Conservation (phyloP, 2,797 vertebrate genomes). For the Falco berigora region DNA sequence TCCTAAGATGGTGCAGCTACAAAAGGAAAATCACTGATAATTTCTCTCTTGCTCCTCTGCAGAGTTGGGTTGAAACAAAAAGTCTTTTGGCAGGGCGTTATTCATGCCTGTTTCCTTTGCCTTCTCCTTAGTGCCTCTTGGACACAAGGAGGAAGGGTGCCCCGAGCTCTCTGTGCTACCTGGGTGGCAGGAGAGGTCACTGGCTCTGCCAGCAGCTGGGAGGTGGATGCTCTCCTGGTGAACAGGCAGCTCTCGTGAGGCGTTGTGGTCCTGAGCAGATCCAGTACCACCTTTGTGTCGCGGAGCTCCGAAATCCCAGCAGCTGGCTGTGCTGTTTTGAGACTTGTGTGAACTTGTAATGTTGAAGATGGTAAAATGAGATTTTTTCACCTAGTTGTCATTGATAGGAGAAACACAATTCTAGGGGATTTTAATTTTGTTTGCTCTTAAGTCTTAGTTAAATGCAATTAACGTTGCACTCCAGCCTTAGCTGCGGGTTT, state of each 20-base stretch:
- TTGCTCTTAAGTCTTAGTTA: background rate
- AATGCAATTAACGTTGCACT: background rate
- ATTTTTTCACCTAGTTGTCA: background rate
- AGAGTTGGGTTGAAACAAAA: background rate
- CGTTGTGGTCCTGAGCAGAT: background rate
- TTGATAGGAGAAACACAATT: background rate
- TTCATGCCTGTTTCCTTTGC: background rate
- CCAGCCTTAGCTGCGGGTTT: background rate
- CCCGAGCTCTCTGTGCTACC: background rate
- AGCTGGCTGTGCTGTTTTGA: background rate
- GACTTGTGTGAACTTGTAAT: too few species aligned
- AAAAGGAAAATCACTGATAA: background rate
- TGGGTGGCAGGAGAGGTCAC: background rate
- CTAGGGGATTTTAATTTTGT: background rate
- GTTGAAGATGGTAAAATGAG: background rate
- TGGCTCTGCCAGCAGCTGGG: background rate
- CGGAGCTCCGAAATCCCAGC: background rate
- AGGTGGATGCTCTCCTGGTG: background rate
- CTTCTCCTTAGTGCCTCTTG: background rate
- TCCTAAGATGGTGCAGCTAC: background rate
- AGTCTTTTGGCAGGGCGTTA: background rate
- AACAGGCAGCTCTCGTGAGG: background rate
- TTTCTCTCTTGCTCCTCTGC: background rate
- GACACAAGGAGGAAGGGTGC: background rate
- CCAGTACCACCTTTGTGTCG: fast-evolving